phyloP scores from a whole-genome alignment of 2,888 invertebrate species.

The Rotaria sp. region DNA sequence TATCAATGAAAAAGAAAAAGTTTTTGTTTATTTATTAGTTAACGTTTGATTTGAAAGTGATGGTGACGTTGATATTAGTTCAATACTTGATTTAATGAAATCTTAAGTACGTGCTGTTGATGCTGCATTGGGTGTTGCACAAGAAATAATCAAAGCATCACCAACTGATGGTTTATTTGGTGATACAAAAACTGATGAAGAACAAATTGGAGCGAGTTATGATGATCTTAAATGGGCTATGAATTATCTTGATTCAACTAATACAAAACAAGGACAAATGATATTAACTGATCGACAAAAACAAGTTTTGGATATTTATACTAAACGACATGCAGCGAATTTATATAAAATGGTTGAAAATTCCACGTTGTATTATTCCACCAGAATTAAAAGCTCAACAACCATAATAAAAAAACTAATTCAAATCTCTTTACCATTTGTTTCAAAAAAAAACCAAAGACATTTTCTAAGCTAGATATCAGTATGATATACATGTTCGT shows the following conservation, averaged over 20 bases:
- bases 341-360: conserved; percentile 1
- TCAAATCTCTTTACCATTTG: too few species aligned
- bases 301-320: not conserved
- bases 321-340: not conserved
- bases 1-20: not conserved
- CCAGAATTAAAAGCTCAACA: not conserved
- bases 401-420: not conserved
- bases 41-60: not conserved
- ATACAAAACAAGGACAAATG: not conserved
- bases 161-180: conserved; percentile 28
- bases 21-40: not conserved
- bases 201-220: not conserved
- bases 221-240: conserved; percentile 13
- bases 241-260: not conserved
- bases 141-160: not conserved
- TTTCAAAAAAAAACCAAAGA: too few species aligned
- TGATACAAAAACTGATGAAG: conserved; percentile 17
- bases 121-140: not conserved
- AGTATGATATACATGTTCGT: too few species aligned
- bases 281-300: conserved; percentile 2
- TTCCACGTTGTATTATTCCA: not conserved
- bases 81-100: conserved; percentile 22
- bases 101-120: conserved; percentile 19
- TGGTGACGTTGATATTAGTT: conserved; percentile 18
- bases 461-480: too few species aligned